These are phyloP conservation scores for Gnatocerus cornutus DNA, from an alignment of 2,888 invertebrate genomes.

Conservation along the genomic window DNA sequence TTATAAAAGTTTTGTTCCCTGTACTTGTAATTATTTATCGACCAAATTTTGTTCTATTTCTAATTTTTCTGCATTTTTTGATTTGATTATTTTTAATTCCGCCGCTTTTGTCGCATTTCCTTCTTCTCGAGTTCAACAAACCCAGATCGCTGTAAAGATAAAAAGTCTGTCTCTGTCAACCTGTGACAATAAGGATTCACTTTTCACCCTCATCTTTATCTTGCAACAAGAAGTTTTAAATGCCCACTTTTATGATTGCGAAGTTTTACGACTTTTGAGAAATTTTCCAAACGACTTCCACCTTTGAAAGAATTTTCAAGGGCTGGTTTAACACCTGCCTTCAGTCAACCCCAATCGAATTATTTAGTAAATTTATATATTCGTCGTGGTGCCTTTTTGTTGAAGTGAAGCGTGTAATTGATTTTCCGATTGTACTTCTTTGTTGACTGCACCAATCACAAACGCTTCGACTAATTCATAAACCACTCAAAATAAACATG, in stretches of 20 bases:
- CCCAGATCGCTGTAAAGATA: constrained; percentile 5
- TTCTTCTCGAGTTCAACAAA: constrained; percentile 13
- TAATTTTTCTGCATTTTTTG: not conserved
- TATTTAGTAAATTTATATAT: constrained; percentile 10
- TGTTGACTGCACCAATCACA: constrained; percentile 16
- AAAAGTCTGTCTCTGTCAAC: constrained; percentile 4
- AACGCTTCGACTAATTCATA: constrained; percentile 30
- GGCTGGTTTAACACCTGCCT: constrained; percentile 11
- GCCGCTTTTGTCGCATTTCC: not conserved
- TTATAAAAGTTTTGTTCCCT: no score
- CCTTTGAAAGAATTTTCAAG: constrained; percentile 17
- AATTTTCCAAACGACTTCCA: constrained; percentile 31
- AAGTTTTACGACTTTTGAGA: constrained; percentile 25
- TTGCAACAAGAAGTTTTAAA: constrained; percentile 29
- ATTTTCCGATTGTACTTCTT: constrained; percentile 12
- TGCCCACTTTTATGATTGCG: constrained; percentile 21
- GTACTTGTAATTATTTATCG: no score
- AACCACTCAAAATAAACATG: constrained; percentile 39
- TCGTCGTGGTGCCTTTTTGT: not conserved
- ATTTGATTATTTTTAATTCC: constrained; percentile 7
- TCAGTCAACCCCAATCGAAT: not conserved
- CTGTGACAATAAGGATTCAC: constrained; percentile 23
- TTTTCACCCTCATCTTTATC: constrained; percentile 16
- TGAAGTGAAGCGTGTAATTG: constrained; percentile 5
- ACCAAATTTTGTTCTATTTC: no score